Evolutionary conservation across 2,113 vertebrate genomes (phyloP).

Genomic region (Bujurquina vittata): DNA sequence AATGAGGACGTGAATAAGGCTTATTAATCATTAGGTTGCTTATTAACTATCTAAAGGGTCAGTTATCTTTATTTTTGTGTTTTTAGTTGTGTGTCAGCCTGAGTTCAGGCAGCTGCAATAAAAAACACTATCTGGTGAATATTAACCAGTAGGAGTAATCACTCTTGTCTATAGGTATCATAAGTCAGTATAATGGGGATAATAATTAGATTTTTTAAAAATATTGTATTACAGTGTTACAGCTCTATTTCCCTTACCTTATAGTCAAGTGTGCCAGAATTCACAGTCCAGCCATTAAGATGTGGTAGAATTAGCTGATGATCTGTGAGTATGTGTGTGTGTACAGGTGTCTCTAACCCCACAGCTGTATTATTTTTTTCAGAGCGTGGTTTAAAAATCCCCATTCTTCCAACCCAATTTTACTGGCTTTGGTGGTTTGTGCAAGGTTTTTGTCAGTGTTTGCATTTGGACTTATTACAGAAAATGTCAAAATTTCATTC

Average conservation of each 20-base stretch:
- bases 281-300: neutral
- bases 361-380: neutral
- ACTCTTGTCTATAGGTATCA: neutral
- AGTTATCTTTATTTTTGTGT: neutral
- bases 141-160: neutral
- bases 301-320: conserved; percentile 1
- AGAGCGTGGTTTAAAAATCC: neutral
- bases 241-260: neutral
- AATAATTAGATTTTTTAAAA: neutral
- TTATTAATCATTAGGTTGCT: neutral
- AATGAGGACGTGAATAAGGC: neutral
- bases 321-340: neutral
- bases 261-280: neutral
- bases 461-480: neutral
- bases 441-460: neutral
- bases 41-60: neutral
- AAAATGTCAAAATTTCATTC: neutral
- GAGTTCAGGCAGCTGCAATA: neutral
- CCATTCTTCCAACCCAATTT: neutral
- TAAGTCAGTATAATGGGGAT: neutral
- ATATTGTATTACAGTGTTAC: neutral
- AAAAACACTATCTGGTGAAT: neutral
- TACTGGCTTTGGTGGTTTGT: neutral
- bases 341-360: neutral
- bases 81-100: neutral